Evolutionary conservation across 1,140 invertebrate genomes (phyloP).

Genomic region (Drosophila pachea): DNA sequence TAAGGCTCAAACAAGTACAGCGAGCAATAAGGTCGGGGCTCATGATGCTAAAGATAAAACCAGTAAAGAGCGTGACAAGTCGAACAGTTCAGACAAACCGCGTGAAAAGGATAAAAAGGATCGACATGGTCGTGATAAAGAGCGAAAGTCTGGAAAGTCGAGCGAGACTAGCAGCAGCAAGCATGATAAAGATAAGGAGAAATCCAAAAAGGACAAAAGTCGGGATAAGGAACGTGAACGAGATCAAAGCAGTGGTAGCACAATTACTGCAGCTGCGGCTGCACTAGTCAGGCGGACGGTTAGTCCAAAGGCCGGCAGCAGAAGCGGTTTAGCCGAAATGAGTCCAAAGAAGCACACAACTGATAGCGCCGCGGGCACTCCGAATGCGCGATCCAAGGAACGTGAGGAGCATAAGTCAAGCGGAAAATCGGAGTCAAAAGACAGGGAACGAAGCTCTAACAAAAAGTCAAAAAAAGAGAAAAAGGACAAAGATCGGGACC

Average conservation of each 20-base stretch:
- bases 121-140: conserved; percentile 83
- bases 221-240: conserved; percentile 82
- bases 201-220: conserved; percentile 83
- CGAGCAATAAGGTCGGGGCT: conserved; percentile 31
- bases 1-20: conserved; percentile 64
- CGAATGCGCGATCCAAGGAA: conserved; percentile 58
- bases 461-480: conserved; percentile 80
- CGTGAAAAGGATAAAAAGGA: conserved; percentile 83
- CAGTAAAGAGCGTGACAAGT: conserved; percentile 71
- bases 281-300: conserved; percentile 80
- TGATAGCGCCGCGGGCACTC: conserved; percentile 17
- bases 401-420: conserved; percentile 77
- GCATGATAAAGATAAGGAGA: conserved; percentile 84
- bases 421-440: conserved; percentile 74
- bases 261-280: conserved; percentile 10
- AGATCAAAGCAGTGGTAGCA: conserved; percentile 79
- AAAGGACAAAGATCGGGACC: conserved; percentile 80
- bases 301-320: conserved; percentile 79
- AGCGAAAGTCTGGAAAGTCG: conserved; percentile 63
- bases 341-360: conserved; percentile 50
- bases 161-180: conserved; percentile 80
- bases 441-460: conserved; percentile 80
- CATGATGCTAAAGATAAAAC: conserved; percentile 64
- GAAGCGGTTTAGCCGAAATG: conserved; percentile 50
- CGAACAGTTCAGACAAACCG: conserved; percentile 54